phyloP scores from a whole-genome alignment of 2,797 vertebrate genomes.

The Propithecus deckenii region DNA sequence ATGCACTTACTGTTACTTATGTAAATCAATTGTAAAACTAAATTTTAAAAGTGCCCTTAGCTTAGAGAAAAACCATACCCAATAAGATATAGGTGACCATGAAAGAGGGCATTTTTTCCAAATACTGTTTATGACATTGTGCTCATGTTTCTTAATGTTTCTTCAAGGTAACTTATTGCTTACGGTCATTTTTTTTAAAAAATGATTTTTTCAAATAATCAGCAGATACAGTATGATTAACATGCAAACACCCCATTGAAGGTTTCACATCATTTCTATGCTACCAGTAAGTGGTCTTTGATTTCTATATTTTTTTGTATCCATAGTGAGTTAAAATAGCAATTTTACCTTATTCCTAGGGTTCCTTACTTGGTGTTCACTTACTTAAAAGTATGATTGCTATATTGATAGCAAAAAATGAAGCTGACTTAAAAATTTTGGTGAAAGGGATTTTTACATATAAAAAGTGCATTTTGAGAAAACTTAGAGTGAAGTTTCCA shows the following conservation, averaged over 20 bases:
- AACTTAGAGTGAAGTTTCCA: conserved; percentile 11
- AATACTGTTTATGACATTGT: neutral
- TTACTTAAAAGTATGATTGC: conserved; percentile 75
- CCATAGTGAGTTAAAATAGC: conserved; percentile 76
- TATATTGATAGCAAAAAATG: conserved; percentile 60
- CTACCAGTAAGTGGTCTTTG: conserved; percentile 51
- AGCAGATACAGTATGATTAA: neutral
- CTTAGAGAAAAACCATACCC: neutral
- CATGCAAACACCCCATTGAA: conserved; percentile 57
- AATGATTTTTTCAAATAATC: neutral
- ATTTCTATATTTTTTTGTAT: conserved; percentile 78
- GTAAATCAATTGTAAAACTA: conserved; percentile 50
- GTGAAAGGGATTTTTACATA: conserved; percentile 50
- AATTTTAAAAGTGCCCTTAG: conserved; percentile 20
- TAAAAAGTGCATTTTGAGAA: neutral
- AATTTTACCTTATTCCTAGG: conserved; percentile 54
- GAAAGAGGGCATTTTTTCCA: neutral
- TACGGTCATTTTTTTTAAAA: neutral
- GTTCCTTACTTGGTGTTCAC: conserved; percentile 40
- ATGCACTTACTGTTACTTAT: conserved; percentile 48
- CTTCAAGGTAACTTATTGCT: conserved; percentile 25
- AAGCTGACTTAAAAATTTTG: conserved; percentile 60
- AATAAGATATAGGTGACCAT: neutral
- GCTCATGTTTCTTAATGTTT: neutral
- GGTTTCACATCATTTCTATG: conserved; percentile 51